Evolutionary conservation across 2,113 vertebrate species (phyloP).

Genomic region (Xenopus tropicalis): DNA sequence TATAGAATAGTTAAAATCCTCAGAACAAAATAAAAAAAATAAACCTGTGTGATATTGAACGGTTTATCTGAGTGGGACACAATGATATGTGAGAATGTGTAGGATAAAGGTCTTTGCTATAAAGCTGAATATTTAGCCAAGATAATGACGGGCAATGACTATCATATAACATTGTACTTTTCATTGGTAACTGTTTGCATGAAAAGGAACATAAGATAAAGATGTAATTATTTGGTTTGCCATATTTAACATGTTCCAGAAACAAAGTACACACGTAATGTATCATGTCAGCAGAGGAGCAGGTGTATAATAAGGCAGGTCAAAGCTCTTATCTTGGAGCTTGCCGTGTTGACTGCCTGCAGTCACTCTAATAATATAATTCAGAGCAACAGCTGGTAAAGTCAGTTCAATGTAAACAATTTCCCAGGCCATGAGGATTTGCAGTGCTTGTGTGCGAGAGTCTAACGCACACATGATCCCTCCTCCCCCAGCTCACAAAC

Average conservation of each 20-base stretch:
- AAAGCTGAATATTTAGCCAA: no score
- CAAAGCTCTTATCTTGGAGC: neutral
- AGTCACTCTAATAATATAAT: neutral
- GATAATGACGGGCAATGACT: no score
- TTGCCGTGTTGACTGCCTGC: neutral
- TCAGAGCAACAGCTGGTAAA: neutral
- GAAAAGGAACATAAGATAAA: neutral
- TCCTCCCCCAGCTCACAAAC: no score
- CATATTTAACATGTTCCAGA: neutral
- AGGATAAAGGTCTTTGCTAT: no score
- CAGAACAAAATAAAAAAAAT: no score
- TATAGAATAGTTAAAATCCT: no score
- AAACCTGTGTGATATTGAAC: no score
- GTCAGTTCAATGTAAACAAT: constrained; percentile 3
- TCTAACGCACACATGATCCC: no score
- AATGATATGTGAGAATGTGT: no score
- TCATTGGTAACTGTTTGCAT: neutral
- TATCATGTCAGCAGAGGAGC: neutral
- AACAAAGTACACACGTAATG: neutral
- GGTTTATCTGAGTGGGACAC: no score
- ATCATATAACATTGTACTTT: no score
- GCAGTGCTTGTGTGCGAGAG: neutral
- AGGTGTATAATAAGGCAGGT: neutral
- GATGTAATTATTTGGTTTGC: neutral
- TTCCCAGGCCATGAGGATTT: neutral